Conservation (phyloP, 2,797 vertebrate genomes). For the Graptemys geographica region DNA sequence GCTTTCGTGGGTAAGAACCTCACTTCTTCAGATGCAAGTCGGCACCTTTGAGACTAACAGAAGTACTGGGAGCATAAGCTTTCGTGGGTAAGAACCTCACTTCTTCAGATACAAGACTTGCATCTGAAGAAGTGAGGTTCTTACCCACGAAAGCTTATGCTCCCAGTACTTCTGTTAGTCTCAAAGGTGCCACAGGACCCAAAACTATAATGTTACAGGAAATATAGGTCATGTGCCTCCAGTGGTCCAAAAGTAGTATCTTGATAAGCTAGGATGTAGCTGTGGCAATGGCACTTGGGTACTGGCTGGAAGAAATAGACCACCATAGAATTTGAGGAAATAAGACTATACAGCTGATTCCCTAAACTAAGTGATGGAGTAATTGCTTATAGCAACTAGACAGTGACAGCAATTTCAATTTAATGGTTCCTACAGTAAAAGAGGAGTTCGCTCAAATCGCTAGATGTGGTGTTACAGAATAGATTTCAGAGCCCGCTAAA, state of each 20-base stretch:
- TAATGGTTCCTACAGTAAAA: background rate
- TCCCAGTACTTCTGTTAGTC: too few species aligned
- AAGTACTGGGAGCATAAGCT: too few species aligned
- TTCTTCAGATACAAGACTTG: too few species aligned
- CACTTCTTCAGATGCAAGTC: too few species aligned
- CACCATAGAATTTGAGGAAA: background rate
- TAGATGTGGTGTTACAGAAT: background rate
- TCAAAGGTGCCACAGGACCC: too few species aligned
- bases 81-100: too few species aligned
- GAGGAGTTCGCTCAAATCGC: background rate
- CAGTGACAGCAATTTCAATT: background rate
- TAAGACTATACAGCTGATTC: background rate
- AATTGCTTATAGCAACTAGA: background rate
- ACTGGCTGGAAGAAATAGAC: background rate
- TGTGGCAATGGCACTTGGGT: accelerated
- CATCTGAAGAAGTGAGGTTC: too few species aligned
- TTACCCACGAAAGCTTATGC: too few species aligned
- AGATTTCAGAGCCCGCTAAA: slow-evolving; percentile 16
- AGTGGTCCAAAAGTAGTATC: background rate
- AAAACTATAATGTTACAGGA: background rate
- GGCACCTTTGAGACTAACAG: too few species aligned
- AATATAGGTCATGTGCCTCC: background rate
- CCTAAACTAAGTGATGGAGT: accelerated
- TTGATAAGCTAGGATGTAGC: background rate
- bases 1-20: too few species aligned